Evolutionary conservation across 2,113 vertebrate genomes (phyloP).

Genomic region (Eulacestoma nigropectus): DNA sequence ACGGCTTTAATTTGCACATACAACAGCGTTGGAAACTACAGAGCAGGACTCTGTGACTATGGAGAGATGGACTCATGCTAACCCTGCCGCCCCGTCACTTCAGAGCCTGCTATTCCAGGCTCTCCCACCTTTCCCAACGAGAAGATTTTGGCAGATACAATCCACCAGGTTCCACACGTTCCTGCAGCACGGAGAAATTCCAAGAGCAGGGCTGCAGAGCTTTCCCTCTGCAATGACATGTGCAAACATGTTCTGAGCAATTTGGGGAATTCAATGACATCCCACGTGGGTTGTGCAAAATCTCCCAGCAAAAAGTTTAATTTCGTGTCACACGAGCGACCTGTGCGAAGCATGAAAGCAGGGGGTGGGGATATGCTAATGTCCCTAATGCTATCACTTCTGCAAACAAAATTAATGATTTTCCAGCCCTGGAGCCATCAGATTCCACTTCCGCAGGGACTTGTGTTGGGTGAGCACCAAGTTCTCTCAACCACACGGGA

Average conservation of each 20-base stretch:
- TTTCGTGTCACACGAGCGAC: background rate
- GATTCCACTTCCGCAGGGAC: background rate
- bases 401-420: constrained; percentile 13
- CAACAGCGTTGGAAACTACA: rapidly evolving
- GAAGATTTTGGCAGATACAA: background rate
- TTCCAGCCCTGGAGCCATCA: background rate
- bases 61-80: rapidly evolving
- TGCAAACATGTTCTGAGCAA: background rate
- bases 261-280: background rate
- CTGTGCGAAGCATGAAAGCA: background rate
- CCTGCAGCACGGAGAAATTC: background rate
- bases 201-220: background rate
- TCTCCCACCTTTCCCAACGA: background rate
- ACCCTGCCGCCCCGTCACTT: background rate
- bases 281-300: background rate
- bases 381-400: background rate
- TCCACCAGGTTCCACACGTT: background rate
- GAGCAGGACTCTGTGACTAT: background rate
- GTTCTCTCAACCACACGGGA: background rate
- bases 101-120: background rate
- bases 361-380: background rate
- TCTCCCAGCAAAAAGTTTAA: background rate
- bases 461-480: background rate
- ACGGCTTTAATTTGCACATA: rapidly evolving
- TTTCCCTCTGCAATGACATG: background rate